A percentile compares a stretch with the other conserved stretches of the same genome.
phyloP scores from a whole-genome alignment of 2,113 vertebrate species.

The Alligator sinensis region DNA sequence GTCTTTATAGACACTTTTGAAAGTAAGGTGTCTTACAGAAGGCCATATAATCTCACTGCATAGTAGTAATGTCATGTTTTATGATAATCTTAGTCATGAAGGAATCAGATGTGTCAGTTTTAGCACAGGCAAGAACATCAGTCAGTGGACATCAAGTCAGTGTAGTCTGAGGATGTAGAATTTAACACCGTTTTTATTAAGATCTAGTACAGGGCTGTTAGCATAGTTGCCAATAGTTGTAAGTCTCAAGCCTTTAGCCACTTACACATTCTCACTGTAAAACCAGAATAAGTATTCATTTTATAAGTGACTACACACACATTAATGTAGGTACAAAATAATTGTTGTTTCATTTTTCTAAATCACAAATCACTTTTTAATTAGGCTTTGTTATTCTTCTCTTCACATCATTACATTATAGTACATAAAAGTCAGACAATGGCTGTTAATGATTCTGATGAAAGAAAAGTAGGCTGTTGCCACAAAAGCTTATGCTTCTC shows the following conservation, averaged over 20 bases:
- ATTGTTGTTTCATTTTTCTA: rapidly evolving
- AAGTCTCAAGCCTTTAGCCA: neutral
- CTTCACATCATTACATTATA: neutral
- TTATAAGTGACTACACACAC: neutral
- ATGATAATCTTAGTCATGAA: neutral
- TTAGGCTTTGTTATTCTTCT: neutral
- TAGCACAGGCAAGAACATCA: neutral
- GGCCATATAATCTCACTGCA: neutral
- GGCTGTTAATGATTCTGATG: neutral
- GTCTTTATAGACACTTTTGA: neutral
- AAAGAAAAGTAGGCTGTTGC: no score
- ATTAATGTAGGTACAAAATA: rapidly evolving
- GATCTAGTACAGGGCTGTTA: neutral
- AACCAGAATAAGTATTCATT: neutral
- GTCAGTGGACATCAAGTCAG: neutral
- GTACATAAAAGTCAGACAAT: neutral
- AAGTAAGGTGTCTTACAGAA: neutral
- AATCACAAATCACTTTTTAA: neutral
- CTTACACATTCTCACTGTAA: neutral
- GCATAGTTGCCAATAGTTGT: neutral
- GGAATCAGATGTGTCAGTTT: neutral
- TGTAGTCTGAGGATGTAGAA: neutral
- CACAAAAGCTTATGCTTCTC: no score
- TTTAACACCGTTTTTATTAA: neutral
- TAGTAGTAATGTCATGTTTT: neutral